phyloP scores from a whole-genome alignment of 2,113 vertebrate species.

The Gnathonemus longibarbis region DNA sequence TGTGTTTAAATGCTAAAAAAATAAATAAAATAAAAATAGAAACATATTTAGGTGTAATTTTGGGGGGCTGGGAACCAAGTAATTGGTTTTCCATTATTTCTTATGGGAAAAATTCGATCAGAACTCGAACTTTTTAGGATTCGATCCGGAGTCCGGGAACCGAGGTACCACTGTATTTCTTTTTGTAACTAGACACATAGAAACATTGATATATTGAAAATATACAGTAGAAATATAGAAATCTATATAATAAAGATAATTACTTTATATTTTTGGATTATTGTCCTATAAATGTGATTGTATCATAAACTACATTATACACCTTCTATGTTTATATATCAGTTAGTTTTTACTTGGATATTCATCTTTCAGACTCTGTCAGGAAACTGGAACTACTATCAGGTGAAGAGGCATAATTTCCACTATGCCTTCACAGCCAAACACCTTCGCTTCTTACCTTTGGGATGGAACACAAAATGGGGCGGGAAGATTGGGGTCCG shows the following conservation, averaged over 20 bases:
- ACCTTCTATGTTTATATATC: neutral
- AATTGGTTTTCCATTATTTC: too few relatives aligned
- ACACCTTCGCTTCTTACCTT: conserved; percentile 85
- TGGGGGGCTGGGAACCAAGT: too few relatives aligned
- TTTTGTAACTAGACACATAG: neutral
- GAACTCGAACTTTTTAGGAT: too few relatives aligned
- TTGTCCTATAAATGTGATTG: neutral
- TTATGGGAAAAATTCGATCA: too few relatives aligned
- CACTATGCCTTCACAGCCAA: conserved; percentile 88
- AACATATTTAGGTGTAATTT: too few relatives aligned
- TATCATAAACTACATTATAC: neutral
- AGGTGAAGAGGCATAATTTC: conserved; percentile 85
- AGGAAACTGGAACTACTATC: conserved; percentile 90
- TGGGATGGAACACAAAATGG: conserved; percentile 84
- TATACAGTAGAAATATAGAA: neutral
- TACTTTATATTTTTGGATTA: neutral
- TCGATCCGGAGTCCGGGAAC: too few relatives aligned
- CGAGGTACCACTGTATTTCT: neutral
- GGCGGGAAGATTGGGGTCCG: conserved; percentile 85
- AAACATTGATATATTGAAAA: neutral
- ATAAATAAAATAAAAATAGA: too few relatives aligned
- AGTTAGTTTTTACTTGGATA: neutral
- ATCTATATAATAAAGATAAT: neutral
- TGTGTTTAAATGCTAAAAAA: too few relatives aligned
- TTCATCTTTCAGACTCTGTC: conserved; percentile 76